Evolutionary conservation across 2,113 vertebrate genomes (phyloP).

Genomic region (Helogale parvula): DNA sequence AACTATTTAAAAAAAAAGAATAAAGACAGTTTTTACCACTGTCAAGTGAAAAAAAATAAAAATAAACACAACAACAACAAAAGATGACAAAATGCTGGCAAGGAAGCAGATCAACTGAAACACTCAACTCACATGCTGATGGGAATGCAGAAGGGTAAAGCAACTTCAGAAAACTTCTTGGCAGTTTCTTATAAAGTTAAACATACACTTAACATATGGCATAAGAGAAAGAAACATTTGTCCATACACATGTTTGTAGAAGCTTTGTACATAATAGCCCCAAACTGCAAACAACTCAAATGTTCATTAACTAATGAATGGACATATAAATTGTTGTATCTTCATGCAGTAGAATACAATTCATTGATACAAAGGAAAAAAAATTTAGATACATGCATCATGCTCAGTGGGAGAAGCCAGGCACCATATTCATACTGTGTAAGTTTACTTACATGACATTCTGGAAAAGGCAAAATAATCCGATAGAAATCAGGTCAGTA

Average conservation of each 20-base stretch:
- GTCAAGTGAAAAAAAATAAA: no score
- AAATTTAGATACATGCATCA: neutral
- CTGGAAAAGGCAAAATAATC: neutral
- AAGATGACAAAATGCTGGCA: neutral
- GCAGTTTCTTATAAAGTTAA: neutral
- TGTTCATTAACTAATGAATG: neutral
- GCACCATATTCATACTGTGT: accelerated
- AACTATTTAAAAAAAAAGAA: no score
- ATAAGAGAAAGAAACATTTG: neutral
- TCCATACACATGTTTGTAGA: neutral
- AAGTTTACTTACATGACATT: neutral
- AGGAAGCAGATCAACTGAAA: neutral
- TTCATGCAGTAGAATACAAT: neutral
- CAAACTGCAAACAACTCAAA: neutral
- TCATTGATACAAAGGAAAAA: neutral
- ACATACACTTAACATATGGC: neutral
- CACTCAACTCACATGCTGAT: neutral
- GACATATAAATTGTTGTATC: neutral
- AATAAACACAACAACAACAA: neutral
- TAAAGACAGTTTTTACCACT: no score
- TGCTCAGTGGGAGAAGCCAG: neutral
- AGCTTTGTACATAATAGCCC: neutral
- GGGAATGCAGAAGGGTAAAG: neutral
- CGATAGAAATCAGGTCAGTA: neutral
- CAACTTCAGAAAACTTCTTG: neutral